Percentiles rank a stretch among this genome's conserved stretches.
Evolutionary conservation across 1,140 invertebrate species (phyloP).

Genomic region (Pseudomyrmex concolor): DNA sequence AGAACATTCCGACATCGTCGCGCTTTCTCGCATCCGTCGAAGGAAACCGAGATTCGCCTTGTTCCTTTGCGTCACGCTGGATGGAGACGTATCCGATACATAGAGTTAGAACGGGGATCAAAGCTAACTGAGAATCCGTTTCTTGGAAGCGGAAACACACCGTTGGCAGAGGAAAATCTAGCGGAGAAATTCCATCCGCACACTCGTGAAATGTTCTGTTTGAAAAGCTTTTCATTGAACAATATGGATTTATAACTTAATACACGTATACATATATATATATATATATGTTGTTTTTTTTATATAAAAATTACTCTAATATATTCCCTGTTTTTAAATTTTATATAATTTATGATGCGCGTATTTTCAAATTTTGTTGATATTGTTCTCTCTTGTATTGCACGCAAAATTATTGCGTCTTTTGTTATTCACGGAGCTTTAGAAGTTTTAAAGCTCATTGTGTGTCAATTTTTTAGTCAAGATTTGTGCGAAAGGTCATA

Average conservation of each 20-base stretch:
- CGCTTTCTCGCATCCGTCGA: constrained; percentile 53
- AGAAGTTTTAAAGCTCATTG: neutral
- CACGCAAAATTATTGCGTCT: neutral
- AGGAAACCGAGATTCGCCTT: constrained; percentile 23
- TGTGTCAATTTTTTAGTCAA: neutral
- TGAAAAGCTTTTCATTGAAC: no score
- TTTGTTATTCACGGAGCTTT: neutral
- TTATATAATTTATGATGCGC: no score
- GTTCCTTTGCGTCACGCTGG: constrained; percentile 9
- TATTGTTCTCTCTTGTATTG: neutral
- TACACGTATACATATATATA: no score
- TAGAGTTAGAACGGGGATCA: neutral
- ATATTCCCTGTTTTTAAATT: no score
- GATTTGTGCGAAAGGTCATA: neutral
- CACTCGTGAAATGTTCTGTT: no score
- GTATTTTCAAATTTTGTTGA: neutral
- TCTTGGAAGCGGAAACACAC: neutral
- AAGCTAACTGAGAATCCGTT: constrained; percentile 7
- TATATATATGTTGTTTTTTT: no score
- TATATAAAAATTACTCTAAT: no score
- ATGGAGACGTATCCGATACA: neutral
- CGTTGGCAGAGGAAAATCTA: constrained; percentile 1
- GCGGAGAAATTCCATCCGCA: neutral
- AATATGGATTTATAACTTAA: no score
- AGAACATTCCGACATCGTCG: constrained; percentile 14